Evolutionary conservation across 2,113 vertebrate species (phyloP).

Genomic region (Sitta europaea): DNA sequence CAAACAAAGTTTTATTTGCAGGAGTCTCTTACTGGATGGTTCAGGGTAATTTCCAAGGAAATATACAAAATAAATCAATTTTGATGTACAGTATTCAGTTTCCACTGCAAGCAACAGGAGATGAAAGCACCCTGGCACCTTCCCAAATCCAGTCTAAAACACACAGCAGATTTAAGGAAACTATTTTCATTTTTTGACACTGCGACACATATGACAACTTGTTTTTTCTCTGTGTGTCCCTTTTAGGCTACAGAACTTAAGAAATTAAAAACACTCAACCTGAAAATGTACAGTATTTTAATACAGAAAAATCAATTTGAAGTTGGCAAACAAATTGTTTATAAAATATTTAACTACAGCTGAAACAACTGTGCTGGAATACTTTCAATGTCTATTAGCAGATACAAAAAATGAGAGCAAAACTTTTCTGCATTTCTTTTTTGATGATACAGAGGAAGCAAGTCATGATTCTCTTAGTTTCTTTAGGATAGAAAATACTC

Average conservation of each 20-base stretch:
- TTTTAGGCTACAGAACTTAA: not conserved
- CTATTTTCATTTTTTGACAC: not conserved
- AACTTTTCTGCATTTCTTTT: not conserved
- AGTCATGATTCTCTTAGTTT: not conserved
- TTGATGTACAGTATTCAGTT: not conserved
- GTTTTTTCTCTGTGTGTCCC: not conserved
- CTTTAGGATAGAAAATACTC: not conserved
- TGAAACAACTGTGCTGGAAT: not conserved
- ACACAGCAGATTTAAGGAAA: not conserved
- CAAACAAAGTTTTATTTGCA: not conserved
- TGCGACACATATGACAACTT: not conserved
- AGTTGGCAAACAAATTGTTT: not conserved
- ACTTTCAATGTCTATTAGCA: not conserved
- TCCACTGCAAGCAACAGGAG: not conserved
- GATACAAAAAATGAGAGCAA: not conserved
- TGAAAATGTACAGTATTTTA: not conserved
- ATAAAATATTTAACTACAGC: not conserved
- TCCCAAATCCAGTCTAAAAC: not conserved
- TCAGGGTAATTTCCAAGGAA: not conserved
- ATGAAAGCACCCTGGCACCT: not conserved
- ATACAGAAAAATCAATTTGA: not conserved
- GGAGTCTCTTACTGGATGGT: not conserved
- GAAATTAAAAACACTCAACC: not conserved
- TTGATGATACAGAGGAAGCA: not conserved
- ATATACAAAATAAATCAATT: not conserved